A percentile compares a stretch with the other conserved stretches of the same genome.
These are phyloP conservation scores for Ispidina picta DNA, from an alignment of 2,797 vertebrate species.

Conservation along the genomic window DNA sequence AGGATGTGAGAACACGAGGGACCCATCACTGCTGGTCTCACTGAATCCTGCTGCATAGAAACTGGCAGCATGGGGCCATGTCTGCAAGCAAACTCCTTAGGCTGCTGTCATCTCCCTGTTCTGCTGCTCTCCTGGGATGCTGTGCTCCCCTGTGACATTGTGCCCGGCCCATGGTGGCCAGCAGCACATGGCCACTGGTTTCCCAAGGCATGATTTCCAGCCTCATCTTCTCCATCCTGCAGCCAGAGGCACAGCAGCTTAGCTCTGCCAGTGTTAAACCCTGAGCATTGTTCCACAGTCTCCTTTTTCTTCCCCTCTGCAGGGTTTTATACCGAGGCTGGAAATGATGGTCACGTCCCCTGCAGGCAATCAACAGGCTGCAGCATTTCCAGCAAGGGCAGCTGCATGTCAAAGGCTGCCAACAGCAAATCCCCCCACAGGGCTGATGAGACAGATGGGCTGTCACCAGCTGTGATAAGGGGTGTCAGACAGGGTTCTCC, in stretches of 20 bases:
- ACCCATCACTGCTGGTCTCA: background rate
- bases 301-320: background rate
- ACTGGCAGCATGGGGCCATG: background rate
- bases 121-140: background rate
- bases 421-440: background rate
- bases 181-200: background rate
- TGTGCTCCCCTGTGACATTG: background rate
- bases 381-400: background rate
- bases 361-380: background rate
- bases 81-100: background rate
- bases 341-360: background rate
- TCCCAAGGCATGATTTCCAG: background rate
- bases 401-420: background rate
- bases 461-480: background rate
- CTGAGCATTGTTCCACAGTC: background rate
- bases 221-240: background rate
- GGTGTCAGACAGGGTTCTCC: background rate
- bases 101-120: background rate
- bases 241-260: background rate
- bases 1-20: background rate
- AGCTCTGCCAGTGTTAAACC: background rate
- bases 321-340: background rate
- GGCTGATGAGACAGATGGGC: background rate
- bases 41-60: background rate
- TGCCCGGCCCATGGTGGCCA: background rate